Conservation (phyloP, 2,113 vertebrate species). For the Cavia porcellus region DNA sequence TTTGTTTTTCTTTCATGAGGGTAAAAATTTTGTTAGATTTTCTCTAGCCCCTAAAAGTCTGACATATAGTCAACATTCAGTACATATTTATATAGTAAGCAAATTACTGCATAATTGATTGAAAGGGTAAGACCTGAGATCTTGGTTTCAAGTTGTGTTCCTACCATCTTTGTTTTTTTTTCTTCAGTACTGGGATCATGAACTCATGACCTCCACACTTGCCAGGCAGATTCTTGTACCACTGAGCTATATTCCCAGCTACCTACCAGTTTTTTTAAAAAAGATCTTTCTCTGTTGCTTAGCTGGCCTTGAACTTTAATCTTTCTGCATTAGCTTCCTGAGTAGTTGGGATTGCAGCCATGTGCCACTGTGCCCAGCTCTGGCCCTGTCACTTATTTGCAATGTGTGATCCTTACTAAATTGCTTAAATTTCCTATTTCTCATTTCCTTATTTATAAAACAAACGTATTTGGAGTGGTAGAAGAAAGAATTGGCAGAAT, state of each 20-base stretch:
- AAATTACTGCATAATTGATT: background rate
- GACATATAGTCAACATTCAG: background rate
- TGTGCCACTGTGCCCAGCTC: background rate
- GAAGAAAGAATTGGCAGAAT: background rate
- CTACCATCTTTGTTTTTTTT: background rate
- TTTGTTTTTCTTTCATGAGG: background rate
- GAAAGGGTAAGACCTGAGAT: background rate
- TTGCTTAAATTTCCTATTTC: background rate
- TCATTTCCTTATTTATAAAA: constrained; percentile 6
- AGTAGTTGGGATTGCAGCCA: background rate
- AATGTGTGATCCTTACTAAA: background rate
- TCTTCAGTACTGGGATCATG: too few relatives aligned
- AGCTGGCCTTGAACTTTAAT: background rate
- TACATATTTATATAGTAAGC: background rate
- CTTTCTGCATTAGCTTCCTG: background rate
- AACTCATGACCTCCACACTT: too few relatives aligned
- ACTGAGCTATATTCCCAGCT: too few relatives aligned
- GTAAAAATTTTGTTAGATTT: background rate
- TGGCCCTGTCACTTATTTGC: background rate
- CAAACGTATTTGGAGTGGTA: background rate
- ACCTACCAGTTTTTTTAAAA: background rate
- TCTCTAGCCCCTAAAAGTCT: background rate
- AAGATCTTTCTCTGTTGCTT: background rate
- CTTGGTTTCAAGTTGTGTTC: background rate
- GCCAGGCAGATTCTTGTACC: too few relatives aligned